phyloP scores from a whole-genome alignment of 2,797 vertebrate genomes.

The Halcyon badia region DNA sequence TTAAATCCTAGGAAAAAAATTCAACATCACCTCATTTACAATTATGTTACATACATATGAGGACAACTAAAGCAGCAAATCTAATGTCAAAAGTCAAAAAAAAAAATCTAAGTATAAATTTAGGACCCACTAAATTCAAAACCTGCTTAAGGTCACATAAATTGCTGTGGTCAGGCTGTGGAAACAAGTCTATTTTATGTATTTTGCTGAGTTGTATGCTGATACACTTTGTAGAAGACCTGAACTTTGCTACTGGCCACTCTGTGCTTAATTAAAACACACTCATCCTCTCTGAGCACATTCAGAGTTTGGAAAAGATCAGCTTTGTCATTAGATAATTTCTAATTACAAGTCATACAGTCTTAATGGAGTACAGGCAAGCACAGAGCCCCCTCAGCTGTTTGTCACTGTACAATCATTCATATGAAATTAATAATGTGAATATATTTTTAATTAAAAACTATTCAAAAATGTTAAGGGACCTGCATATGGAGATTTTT shows the following conservation, averaged over 20 bases:
- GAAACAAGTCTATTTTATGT: not conserved
- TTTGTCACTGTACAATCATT: not conserved
- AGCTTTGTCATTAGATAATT: not conserved
- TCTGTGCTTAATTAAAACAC: not conserved
- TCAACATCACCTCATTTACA: not conserved
- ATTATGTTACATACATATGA: not conserved
- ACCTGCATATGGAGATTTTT: not conserved
- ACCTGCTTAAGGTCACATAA: not conserved
- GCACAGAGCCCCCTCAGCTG: not conserved
- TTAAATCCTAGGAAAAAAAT: not conserved
- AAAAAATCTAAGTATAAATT: not conserved
- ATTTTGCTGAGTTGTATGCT: not conserved
- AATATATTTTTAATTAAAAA: constrained; percentile 40
- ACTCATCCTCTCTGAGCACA: not conserved
- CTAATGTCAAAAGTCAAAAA: not conserved
- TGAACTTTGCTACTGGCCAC: not conserved
- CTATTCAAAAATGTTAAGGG: not conserved
- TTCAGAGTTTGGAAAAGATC: not conserved
- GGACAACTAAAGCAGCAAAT: not conserved
- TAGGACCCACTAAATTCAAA: not conserved
- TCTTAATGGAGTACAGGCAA: not conserved
- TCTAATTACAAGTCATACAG: not conserved
- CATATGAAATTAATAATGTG: not conserved
- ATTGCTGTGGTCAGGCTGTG: not conserved
- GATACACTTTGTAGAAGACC: not conserved